These are phyloP conservation scores for Oeneis ivallda DNA, from an alignment of 2,888 invertebrate genomes.

Conservation along the genomic window DNA sequence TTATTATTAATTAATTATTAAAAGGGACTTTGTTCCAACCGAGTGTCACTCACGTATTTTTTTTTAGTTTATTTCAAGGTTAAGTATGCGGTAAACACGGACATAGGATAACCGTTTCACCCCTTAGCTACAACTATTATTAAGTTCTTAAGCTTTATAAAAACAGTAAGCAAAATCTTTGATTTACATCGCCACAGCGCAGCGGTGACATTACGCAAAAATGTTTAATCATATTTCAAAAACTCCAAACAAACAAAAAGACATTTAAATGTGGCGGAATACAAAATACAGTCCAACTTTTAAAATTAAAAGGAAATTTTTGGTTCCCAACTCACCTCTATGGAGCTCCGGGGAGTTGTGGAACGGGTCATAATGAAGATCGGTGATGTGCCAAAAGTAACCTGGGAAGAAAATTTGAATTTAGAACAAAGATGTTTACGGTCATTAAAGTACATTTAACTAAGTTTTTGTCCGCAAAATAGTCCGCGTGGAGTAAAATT, in stretches of 20 bases:
- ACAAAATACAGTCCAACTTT: constrained; percentile 31
- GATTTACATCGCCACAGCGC: neutral
- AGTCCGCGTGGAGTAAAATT: too few species aligned
- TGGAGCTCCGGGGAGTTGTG: constrained; percentile 77
- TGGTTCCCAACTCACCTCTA: constrained; percentile 65
- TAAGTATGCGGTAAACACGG: too few species aligned
- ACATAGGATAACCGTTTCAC: too few species aligned
- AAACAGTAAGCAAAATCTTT: neutral
- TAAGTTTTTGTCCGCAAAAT: too few species aligned
- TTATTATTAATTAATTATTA: too few species aligned
- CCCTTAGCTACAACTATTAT: too few species aligned
- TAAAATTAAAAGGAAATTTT: constrained; percentile 48
- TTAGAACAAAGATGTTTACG: constrained; percentile 32
- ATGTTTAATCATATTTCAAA: constrained; percentile 15
- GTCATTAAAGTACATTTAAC: too few species aligned
- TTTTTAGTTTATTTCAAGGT: too few species aligned
- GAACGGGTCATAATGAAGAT: constrained; percentile 94
- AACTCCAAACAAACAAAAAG: constrained; percentile 38
- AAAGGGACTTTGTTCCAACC: too few species aligned
- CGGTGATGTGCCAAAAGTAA: constrained; percentile 97
- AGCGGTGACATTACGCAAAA: neutral
- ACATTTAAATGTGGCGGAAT: constrained; percentile 37
- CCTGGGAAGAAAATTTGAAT: constrained; percentile 84
- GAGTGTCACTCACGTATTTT: too few species aligned
- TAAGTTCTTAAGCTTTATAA: neutral